Conservation (phyloP, 2,888 invertebrate species). For the Ochropleura plecta region DNA sequence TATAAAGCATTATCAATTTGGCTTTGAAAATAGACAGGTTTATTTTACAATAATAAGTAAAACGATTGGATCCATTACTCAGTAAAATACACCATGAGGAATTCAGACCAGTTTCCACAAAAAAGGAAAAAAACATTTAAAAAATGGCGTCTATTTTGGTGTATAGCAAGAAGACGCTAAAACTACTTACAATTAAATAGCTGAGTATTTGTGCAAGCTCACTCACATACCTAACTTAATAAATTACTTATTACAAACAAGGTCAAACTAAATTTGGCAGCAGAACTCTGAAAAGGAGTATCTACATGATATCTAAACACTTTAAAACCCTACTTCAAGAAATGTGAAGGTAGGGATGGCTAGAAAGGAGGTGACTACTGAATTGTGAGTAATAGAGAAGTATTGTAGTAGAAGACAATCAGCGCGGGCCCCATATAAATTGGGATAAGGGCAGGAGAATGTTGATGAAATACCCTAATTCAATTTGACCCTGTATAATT, state of each 20-base stretch:
- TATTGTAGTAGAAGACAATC: too few species aligned
- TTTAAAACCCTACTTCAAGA: too few species aligned
- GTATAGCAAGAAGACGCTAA: constrained; percentile 14
- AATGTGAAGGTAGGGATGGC: too few species aligned
- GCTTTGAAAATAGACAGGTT: neutral
- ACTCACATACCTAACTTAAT: constrained; percentile 39
- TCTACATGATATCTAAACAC: neutral
- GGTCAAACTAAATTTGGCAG: neutral
- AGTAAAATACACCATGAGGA: neutral
- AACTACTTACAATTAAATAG: constrained; percentile 32
- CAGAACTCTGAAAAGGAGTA: neutral
- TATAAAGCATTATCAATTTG: too few species aligned
- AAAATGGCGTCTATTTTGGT: constrained; percentile 16
- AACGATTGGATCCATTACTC: neutral
- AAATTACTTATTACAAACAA: constrained; percentile 19
- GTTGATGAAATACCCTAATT: neutral
- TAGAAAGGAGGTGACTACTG: too few species aligned
- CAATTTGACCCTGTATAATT: neutral
- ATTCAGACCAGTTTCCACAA: neutral
- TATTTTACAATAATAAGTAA: neutral
- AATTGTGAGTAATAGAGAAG: too few species aligned
- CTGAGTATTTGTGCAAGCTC: constrained; percentile 60
- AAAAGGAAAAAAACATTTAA: too few species aligned
- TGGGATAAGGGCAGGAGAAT: neutral
- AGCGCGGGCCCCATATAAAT: too few species aligned